Conservation (phyloP, 2,888 invertebrate genomes). For the Acanthosepion lycidas region DNA sequence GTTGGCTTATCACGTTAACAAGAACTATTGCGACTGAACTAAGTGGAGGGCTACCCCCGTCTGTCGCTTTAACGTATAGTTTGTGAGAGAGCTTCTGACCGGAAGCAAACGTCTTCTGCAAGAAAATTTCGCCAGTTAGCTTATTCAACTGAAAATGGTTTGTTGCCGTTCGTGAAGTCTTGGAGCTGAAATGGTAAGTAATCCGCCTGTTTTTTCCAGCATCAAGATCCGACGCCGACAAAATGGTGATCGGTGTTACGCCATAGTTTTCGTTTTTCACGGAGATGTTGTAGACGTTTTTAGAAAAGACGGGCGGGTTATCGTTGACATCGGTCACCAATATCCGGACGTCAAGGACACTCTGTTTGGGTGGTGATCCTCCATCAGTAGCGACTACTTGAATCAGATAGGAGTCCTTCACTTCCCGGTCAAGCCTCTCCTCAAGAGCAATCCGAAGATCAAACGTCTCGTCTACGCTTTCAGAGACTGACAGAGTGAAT, state of each 20-base stretch:
- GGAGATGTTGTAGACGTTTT: neutral
- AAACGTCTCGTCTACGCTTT: neutral
- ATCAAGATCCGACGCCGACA: neutral
- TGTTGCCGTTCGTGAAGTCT: neutral
- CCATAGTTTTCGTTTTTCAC: neutral
- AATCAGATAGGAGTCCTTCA: neutral
- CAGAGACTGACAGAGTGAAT: neutral
- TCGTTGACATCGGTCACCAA: neutral
- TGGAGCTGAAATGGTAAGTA: neutral
- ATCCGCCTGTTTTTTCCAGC: neutral
- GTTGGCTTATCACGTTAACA: neutral
- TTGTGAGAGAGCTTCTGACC: neutral
- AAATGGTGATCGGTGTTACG: neutral
- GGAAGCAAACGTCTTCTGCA: neutral
- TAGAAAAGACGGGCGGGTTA: neutral
- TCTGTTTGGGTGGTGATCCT: neutral
- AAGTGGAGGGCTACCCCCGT: neutral
- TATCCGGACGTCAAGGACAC: neutral
- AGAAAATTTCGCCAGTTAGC: neutral
- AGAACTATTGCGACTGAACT: neutral
- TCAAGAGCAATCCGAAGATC: neutral
- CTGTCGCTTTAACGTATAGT: neutral
- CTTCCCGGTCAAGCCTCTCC: neutral
- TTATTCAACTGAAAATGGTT: neutral
- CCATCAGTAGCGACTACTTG: neutral